Evolutionary conservation across 2,888 invertebrate genomes (phyloP).

Genomic region (Luffia ferchaultella): DNA sequence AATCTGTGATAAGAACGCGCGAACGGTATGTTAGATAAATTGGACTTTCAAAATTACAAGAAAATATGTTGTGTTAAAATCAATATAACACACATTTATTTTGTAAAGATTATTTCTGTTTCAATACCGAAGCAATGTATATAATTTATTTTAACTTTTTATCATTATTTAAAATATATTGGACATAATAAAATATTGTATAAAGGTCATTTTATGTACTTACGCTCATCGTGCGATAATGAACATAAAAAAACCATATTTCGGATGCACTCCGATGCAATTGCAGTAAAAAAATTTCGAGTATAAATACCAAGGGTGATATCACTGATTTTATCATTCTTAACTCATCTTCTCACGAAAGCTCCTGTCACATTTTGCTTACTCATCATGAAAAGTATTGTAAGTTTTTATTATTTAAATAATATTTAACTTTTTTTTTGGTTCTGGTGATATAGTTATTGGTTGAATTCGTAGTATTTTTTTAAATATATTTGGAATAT

Average conservation of each 20-base stretch:
- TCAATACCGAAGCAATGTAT: background rate
- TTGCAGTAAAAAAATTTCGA: constrained; percentile 42
- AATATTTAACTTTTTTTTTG: no score
- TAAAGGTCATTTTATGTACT: no score
- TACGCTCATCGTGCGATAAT: no score
- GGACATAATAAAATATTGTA: constrained; percentile 4
- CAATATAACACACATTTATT: background rate
- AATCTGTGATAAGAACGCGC: no score
- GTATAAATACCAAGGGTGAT: constrained; percentile 59
- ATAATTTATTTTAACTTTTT: background rate
- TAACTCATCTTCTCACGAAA: constrained; percentile 29
- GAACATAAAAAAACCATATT: background rate
- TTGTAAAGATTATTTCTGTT: background rate
- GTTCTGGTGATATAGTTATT: no score
- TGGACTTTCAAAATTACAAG: no score
- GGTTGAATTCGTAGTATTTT: no score
- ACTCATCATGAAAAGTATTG: constrained; percentile 53
- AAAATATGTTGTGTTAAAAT: background rate
- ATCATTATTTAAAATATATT: background rate
- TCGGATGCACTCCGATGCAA: constrained; percentile 39
- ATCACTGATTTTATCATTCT: constrained; percentile 51
- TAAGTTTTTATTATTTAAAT: constrained; percentile 28
- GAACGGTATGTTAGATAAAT: no score
- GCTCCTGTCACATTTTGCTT: constrained; percentile 23
- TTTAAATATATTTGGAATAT: background rate